These are phyloP conservation scores for Sorex maritimensis DNA, from an alignment of 2,797 vertebrate species.

Conservation along the genomic window DNA sequence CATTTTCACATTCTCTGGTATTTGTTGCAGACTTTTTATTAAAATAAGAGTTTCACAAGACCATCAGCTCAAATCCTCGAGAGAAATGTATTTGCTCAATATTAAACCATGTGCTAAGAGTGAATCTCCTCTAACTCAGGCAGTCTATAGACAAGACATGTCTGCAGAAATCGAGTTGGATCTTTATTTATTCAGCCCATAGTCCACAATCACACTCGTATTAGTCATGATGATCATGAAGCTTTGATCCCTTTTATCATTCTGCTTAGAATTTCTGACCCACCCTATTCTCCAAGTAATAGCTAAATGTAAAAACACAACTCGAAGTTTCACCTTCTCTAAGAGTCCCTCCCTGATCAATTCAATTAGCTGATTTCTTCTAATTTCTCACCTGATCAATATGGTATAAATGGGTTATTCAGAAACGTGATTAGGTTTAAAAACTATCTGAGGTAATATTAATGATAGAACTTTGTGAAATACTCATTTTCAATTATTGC, in stretches of 20 bases:
- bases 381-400: constrained; percentile 47
- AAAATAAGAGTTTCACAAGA: constrained; percentile 26
- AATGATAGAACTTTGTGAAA: not conserved
- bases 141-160: not conserved
- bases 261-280: not conserved
- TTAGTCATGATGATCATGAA: not conserved
- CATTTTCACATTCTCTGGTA: not conserved
- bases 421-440: constrained; percentile 8
- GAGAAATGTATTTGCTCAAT: not conserved
- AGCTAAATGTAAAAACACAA: constrained; percentile 36
- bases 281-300: constrained; percentile 5
- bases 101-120: not conserved
- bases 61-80: constrained; percentile 4
- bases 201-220: not conserved
- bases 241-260: constrained; percentile 6
- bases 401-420: not conserved
- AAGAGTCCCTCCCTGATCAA: not conserved
- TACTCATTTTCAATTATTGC: not conserved
- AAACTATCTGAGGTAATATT: not conserved
- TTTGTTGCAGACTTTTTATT: not conserved
- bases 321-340: constrained; percentile 9
- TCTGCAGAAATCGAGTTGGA: not conserved
- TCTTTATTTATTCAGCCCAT: not conserved
- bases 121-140: not conserved
- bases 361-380: constrained; percentile 4